A percentile compares a stretch with the other conserved stretches of the same genome.
Evolutionary conservation across 53 echinoderm and acorn worm species (phyloP).

Genomic region (Patiria pectinifera): DNA sequence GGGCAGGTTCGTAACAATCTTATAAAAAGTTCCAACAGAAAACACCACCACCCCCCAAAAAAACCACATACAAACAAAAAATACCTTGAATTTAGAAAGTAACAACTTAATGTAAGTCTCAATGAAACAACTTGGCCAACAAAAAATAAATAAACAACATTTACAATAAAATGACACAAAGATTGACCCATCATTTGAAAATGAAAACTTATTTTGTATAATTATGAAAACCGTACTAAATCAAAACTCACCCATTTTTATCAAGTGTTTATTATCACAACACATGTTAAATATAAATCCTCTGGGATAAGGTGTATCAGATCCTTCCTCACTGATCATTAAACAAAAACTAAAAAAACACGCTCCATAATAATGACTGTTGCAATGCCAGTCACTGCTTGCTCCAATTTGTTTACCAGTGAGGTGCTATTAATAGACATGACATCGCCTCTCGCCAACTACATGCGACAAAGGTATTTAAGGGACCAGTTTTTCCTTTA

Average conservation of each 20-base stretch:
- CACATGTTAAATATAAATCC: conserved; percentile 14
- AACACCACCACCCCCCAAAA: neutral
- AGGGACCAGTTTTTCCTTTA: neutral
- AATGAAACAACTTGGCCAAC: no score
- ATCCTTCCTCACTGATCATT: neutral
- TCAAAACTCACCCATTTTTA: conserved; percentile 8
- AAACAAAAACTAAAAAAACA: neutral
- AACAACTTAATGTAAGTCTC: no score
- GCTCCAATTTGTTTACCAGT: conserved; percentile 3
- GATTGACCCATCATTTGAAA: no score
- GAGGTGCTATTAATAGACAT: conserved; percentile 6
- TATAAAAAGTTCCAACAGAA: no score
- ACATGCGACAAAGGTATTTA: neutral
- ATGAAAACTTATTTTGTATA: no score
- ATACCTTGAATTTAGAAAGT: no score
- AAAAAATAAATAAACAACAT: no score
- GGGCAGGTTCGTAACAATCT: no score
- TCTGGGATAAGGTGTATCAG: neutral
- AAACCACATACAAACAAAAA: no score
- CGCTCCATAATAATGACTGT: neutral
- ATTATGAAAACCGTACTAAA: no score
- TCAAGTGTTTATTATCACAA: conserved; percentile 37
- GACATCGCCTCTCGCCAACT: neutral
- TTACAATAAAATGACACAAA: no score
- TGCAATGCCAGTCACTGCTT: conserved; percentile 11